Evolutionary conservation across 2,797 vertebrate species (phyloP).

Genomic region (Chelonia mydas): DNA sequence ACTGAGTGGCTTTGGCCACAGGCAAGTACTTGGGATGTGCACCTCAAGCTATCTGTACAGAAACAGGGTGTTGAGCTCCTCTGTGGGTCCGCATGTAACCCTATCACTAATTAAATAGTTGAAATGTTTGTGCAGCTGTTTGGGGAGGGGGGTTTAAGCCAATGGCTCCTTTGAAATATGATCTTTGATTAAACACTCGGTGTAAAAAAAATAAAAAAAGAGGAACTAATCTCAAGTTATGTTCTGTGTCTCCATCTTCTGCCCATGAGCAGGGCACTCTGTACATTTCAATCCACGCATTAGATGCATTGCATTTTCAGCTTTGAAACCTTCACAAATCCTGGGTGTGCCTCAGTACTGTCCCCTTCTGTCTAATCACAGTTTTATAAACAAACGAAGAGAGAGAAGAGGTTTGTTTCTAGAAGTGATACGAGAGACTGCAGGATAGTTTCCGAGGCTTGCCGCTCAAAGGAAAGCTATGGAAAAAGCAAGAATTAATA

Average conservation of each 20-base stretch:
- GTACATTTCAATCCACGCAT: not conserved
- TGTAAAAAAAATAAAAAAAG: not conserved
- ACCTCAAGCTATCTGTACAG: not conserved
- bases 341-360: not conserved
- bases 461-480: not conserved
- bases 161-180: not conserved
- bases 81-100: not conserved
- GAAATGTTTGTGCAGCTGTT: not conserved
- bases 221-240: not conserved
- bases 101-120: not conserved
- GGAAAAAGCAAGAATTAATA: not conserved
- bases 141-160: not conserved
- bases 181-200: not conserved
- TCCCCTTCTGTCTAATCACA: accelerated
- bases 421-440: not conserved
- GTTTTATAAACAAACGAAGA: accelerated
- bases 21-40: not conserved
- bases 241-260: constrained; percentile 50
- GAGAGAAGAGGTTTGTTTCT: not conserved
- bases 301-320: not conserved
- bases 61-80: not conserved
- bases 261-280: accelerated
- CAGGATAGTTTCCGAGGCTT: not conserved
- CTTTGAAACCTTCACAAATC: not conserved
- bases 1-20: not conserved